Evolutionary conservation across 2,888 invertebrate genomes (phyloP), one percentile per base, ranked within the genome.

Genomic region (Melangyna quadrimaculata): DNA sequence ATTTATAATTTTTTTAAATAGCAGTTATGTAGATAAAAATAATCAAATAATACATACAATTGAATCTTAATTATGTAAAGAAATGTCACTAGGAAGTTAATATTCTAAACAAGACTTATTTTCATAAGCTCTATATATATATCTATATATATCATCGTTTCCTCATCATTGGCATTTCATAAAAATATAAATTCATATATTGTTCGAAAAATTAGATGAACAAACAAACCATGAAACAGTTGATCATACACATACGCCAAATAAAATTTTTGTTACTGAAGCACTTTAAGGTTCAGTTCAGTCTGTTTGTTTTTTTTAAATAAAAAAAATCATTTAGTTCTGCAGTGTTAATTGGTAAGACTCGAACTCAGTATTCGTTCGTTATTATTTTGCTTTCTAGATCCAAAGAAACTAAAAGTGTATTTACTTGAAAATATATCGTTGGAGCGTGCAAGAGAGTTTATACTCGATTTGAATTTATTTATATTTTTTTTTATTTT

Each of bases 321-420:
- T 78, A 73, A 78, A 81, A 57, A 70, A 81, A 57, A 70, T 77
- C 84, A 73, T 81, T 86, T 86, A 86, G 86, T 81, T 81, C 51
- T 35, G 14, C 35, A 45, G 81, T 86, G 86, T 70, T 86, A 86
- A 86, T 86, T 86, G 86, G 81, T 70, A 81, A 86, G 70, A 78
- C 81, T 77, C 86, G 86, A 81, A 81, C 65, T 79, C 24, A 63
- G 40, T 37, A 37, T 59, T 59, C 59, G 22, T 77, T 75, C 67
- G 59, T 75, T 79, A 71, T 61, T 80, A 75, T 71, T 84, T 84
- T 61, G 75, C 80, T 80, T 80, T 84, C 80, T 80, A 55, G 48
- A 37, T 75, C 75, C 43, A 67, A 67, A 80, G 53, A 80, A 77
- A 75, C 71, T 27, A 59, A 72, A 57, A 77, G 67, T n/a, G n/a